Conservation (phyloP, 1,140 invertebrate species). For the Triops longicaudatus region DNA sequence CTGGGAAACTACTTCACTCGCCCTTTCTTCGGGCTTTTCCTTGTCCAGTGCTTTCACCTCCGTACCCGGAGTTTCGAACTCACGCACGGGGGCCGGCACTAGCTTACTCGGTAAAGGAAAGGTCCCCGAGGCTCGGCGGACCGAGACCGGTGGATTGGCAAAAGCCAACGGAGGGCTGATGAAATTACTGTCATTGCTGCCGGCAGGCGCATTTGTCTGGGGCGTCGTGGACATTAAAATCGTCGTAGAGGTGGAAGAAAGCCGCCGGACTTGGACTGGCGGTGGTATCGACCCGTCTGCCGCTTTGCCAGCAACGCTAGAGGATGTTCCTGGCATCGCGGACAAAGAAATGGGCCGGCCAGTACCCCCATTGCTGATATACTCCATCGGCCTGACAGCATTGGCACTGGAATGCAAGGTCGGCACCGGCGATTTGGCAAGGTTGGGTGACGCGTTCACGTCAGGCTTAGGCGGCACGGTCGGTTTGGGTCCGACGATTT, state of each 20-base stretch:
- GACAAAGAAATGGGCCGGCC: not conserved
- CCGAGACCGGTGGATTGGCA: not conserved
- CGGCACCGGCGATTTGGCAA: not conserved
- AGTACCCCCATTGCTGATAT: not conserved
- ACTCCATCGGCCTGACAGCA: not conserved
- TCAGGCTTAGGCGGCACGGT: not conserved
- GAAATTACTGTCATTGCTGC: not conserved
- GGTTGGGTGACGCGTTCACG: not conserved
- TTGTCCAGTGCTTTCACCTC: not conserved
- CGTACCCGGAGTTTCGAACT: not conserved
- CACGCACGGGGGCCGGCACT: not conserved
- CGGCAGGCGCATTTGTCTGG: not conserved
- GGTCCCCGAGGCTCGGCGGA: not conserved
- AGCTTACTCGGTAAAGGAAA: not conserved
- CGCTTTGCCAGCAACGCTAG: not conserved
- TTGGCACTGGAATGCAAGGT: not conserved
- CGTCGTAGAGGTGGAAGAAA: not conserved
- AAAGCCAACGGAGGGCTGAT: not conserved
- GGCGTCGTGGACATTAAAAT: not conserved
- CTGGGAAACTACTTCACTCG: not conserved
- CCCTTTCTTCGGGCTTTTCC: not conserved
- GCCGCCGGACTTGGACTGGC: not conserved
- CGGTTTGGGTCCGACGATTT: not conserved
- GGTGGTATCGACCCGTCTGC: not conserved
- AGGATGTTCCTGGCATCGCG: not conserved